A percentile compares a stretch with the other conserved stretches of the same genome.
phyloP scores from a whole-genome alignment of 2,888 invertebrate species.

The Abrostola triplasia region DNA sequence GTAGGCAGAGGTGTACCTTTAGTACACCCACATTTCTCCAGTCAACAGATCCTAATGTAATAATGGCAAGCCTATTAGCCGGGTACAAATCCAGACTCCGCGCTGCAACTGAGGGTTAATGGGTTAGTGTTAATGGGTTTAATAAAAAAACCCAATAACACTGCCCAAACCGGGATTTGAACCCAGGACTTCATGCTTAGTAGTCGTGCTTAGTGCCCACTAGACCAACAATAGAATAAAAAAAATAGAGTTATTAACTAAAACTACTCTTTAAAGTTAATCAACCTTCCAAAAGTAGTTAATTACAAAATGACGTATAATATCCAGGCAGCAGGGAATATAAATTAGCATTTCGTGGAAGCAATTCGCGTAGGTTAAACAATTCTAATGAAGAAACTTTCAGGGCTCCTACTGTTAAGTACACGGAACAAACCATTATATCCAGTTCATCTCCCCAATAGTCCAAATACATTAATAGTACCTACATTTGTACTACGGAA shows the following conservation, averaged over 20 bases:
- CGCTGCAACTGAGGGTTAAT: too few relatives aligned
- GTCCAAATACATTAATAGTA: constrained; percentile 34
- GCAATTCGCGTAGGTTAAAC: constrained; percentile 62
- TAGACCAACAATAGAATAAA: background rate
- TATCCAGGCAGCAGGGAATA: constrained; percentile 38
- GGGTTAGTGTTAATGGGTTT: too few relatives aligned
- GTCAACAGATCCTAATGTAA: too few relatives aligned
- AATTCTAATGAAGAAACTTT: constrained; percentile 72
- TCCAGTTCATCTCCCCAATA: constrained; percentile 46
- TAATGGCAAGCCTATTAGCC: too few relatives aligned
- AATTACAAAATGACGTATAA: constrained; percentile 14
- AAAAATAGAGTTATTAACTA: background rate
- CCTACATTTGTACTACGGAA: constrained; percentile 15
- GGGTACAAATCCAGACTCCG: too few relatives aligned
- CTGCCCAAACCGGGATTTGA: too few relatives aligned
- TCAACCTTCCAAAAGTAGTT: constrained; percentile 12
- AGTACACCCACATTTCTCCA: too few relatives aligned
- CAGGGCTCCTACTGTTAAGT: constrained; percentile 62
- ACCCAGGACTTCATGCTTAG: too few relatives aligned
- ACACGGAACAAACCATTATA: constrained; percentile 60
- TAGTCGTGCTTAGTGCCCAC: too few relatives aligned
- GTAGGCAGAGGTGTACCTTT: too few relatives aligned
- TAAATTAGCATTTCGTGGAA: constrained; percentile 61
- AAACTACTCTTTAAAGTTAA: constrained; percentile 4
- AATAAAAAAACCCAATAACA: too few relatives aligned